Evolutionary conservation across 2,797 vertebrate genomes (phyloP).

Genomic region (Clarias platycephalus): DNA sequence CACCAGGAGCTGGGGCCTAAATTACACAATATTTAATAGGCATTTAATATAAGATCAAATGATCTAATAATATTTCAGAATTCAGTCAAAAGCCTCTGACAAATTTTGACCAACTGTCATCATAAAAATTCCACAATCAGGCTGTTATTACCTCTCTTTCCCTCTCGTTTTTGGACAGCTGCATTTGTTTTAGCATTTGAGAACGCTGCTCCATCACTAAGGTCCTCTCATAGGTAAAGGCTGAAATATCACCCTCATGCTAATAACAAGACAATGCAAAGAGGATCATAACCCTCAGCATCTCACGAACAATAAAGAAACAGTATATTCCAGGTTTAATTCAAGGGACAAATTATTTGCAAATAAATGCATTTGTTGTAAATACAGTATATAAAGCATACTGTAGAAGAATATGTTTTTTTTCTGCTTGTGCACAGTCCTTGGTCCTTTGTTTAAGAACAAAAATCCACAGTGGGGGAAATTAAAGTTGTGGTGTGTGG

Average conservation of each 20-base stretch:
- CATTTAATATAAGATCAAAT: not conserved
- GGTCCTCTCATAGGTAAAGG: constrained; percentile 94
- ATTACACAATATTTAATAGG: not conserved
- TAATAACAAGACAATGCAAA: constrained; percentile 52
- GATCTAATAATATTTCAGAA: not conserved
- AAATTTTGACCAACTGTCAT: not conserved
- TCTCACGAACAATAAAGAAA: not conserved
- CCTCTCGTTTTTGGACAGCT: constrained; percentile 87
- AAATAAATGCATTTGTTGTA: not conserved
- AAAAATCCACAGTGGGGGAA: not conserved
- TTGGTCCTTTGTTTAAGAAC: too few relatives aligned
- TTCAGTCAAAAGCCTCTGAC: not conserved
- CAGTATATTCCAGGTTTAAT: not conserved
- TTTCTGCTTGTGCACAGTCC: not conserved
- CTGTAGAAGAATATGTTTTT: not conserved
- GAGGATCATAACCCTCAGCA: not conserved
- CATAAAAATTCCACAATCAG: not conserved
- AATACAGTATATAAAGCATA: not conserved
- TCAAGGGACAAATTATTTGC: not conserved
- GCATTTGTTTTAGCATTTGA: constrained; percentile 96
- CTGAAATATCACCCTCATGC: constrained; percentile 94
- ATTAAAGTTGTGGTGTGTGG: not conserved
- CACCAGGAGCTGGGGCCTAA: constrained; percentile 90
- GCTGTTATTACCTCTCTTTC: constrained; percentile 83
- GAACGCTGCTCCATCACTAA: constrained; percentile 95